Base-by-base conservation (phyloP, 2,888 invertebrate genomes). In the Clostera curtula region DNA sequence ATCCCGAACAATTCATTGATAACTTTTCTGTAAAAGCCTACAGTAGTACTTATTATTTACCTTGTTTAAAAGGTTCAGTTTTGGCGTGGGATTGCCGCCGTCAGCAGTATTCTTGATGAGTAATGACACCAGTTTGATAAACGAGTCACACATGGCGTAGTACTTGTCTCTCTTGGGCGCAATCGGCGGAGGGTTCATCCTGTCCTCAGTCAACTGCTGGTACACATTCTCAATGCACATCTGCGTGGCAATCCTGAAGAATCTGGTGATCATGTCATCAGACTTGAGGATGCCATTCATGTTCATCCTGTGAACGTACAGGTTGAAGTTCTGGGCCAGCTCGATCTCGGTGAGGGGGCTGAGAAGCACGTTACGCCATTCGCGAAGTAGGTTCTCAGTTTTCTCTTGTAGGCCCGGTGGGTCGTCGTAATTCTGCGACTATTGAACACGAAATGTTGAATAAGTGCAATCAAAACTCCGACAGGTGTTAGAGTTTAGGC, bases 261-360 rank as follows among this genome's bases (percentile, higher is more conserved):
- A 99, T 31, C 98, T 85, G 0, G 97, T 96, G 38, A 99, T 97
- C 57, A 97, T 87, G 61, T 99, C 98, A 63, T 99, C 99, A 0
- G 97, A 97, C 72, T 98, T 98, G 27, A 98, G 84, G 34, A 99
- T 96, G 3, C 99, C 80, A 21, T 75, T 55, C 70, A 94, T 88
- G 68, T 97, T 97, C 97, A 99, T 96, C 72, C 97, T 93, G 58
- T 95, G 95, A 3, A 98, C 96, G 73, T 98, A 98, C 44, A 94
- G 82, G 39, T 93, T 91, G 72, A 98, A 97, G 19, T 97, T 95
- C 71, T 97, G 97, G 1, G 91, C 90, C 0, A 94, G 89, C 60
- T 95, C 95, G 19, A 94, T 89, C 25, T 92, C 92, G 2, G 91
- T 89, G 8, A 90, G 87, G 3, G 93, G 91, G 9, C 90, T 90